These are phyloP conservation scores for Melieria omissa DNA, from an alignment of 2,888 invertebrate genomes.

Conservation along the genomic window DNA sequence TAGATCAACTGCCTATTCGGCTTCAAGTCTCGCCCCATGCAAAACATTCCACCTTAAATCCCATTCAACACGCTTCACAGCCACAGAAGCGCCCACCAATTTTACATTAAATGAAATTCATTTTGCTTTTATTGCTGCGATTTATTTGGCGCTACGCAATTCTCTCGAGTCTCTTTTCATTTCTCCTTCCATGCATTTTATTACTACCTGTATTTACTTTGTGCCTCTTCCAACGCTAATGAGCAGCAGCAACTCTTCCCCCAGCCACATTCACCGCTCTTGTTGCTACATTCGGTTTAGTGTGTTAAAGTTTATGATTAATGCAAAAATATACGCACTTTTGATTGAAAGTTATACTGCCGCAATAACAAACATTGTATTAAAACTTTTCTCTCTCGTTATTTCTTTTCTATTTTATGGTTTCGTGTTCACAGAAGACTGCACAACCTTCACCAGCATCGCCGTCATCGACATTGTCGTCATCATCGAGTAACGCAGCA, in stretches of 20 bases:
- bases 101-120: too few species aligned
- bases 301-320: constrained; percentile 1
- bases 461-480: constrained; percentile 49
- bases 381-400: background rate
- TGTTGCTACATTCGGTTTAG: background rate
- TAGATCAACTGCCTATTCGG: too few species aligned
- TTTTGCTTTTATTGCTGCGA: too few species aligned
- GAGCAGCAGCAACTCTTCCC: too few species aligned
- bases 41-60: too few species aligned
- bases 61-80: too few species aligned
- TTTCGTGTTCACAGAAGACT: constrained; percentile 58
- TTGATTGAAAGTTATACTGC: background rate
- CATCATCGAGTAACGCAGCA: constrained; percentile 48
- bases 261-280: too few species aligned
- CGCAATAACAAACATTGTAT: background rate
- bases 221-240: too few species aligned
- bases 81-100: too few species aligned
- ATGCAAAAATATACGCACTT: background rate
- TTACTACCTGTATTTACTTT: background rate
- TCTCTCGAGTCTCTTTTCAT: too few species aligned
- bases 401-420: background rate
- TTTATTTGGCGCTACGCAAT: too few species aligned
- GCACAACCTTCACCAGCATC: constrained; percentile 58
- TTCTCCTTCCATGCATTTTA: background rate
- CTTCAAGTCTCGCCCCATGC: too few species aligned